Percentiles rank a stretch among this genome's conserved stretches.
These are phyloP conservation scores for Alaudala cheleensis DNA, from an alignment of 2,113 vertebrate species.

Conservation along the genomic window DNA sequence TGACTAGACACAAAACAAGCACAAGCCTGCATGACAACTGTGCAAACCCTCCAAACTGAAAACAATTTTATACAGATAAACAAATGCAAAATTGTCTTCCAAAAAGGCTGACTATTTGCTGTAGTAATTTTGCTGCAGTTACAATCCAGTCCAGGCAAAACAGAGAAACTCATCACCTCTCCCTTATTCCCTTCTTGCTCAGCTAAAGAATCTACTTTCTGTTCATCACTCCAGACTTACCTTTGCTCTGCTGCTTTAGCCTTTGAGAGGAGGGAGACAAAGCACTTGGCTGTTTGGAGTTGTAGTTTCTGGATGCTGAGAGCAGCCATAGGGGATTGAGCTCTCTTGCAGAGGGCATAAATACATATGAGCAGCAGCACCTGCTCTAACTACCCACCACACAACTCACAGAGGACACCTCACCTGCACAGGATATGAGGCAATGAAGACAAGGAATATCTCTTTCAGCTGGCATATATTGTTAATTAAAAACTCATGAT, in stretches of 20 bases:
- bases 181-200: not conserved
- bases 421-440: not conserved
- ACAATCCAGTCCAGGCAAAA: not conserved
- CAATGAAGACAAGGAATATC: not conserved
- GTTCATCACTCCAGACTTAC: not conserved
- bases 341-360: rapidly evolving
- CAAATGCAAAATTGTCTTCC: rapidly evolving
- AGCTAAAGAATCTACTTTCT: not conserved
- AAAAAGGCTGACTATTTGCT: not conserved
- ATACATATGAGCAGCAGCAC: rapidly evolving
- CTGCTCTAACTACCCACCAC: not conserved
- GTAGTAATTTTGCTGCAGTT: not conserved
- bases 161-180: not conserved
- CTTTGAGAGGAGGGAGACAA: rapidly evolving
- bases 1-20: not conserved
- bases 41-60: not conserved
- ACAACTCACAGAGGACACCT: rapidly evolving
- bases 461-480: not conserved
- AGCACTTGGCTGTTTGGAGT: not conserved
- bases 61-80: not conserved
- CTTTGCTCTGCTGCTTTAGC: not conserved
- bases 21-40: not conserved
- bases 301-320: not conserved
- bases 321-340: rapidly evolving
- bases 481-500: not conserved